Conservation (phyloP, 1,140 invertebrate species). For the Berghia stephanieae region DNA sequence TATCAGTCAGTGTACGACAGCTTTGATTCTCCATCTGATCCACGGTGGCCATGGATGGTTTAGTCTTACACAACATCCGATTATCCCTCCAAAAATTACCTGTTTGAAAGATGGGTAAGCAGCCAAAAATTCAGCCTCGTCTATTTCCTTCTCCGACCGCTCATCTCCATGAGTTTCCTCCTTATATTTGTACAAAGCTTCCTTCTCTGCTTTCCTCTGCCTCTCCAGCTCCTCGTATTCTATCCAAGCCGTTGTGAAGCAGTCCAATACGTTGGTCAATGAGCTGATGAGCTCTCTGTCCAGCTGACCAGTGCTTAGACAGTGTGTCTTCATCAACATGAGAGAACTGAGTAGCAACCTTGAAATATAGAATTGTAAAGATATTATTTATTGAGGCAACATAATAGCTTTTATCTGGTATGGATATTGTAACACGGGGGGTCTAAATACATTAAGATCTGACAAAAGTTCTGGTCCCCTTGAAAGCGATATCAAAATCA, state of each 20-base stretch:
- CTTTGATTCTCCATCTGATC: too few species aligned
- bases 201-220: constrained; percentile 77
- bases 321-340: constrained; percentile 44
- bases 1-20: too few species aligned
- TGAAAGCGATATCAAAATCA: too few species aligned
- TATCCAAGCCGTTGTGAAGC: constrained; percentile 77
- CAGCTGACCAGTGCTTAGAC: constrained; percentile 42
- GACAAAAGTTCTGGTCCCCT: too few species aligned
- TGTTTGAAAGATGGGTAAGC: constrained; percentile 82
- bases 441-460: too few species aligned
- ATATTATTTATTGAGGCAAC: too few species aligned
- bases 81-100: constrained; percentile 35
- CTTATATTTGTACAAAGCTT: constrained; percentile 84
- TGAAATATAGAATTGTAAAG: constrained; percentile 18
- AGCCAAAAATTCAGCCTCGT: constrained; percentile 75
- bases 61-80: neutral
- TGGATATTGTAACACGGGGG: too few species aligned
- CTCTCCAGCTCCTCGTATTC: constrained; percentile 77
- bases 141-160: constrained; percentile 78
- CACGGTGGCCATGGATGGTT: too few species aligned
- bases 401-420: too few species aligned
- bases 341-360: constrained; percentile 54
- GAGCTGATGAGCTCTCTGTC: constrained; percentile 39
- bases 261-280: constrained; percentile 46
- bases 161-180: constrained; percentile 60